Evolutionary conservation across 2,113 vertebrate genomes (phyloP).

Genomic region (Leptodactylus fuscus): DNA sequence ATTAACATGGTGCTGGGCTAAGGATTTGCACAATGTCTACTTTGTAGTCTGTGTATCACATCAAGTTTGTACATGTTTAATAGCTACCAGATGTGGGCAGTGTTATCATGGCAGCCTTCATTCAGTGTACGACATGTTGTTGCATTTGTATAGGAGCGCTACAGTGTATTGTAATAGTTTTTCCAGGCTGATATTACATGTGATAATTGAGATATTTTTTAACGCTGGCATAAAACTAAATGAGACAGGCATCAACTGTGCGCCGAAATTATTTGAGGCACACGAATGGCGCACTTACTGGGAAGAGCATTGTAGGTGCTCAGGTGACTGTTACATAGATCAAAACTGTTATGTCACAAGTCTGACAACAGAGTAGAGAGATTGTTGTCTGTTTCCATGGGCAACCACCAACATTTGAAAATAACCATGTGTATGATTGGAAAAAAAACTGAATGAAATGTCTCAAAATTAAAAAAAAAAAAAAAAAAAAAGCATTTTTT

Average conservation of each 20-base stretch:
- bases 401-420: neutral
- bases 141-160: neutral
- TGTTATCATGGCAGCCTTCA: conserved; percentile 14
- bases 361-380: neutral
- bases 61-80: conserved; percentile 48
- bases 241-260: too few relatives aligned
- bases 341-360: neutral
- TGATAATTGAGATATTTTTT: too few relatives aligned
- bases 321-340: too few relatives aligned
- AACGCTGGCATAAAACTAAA: too few relatives aligned
- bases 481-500: neutral
- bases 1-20: conserved; percentile 28
- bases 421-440: neutral
- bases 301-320: neutral
- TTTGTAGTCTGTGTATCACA: conserved; percentile 47
- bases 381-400: neutral
- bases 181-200: neutral
- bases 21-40: conserved; percentile 43
- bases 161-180: neutral
- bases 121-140: neutral
- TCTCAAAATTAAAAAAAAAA: neutral
- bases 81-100: conserved; percentile 49
- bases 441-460: neutral
- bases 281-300: too few relatives aligned
- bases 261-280: too few relatives aligned